Conservation (phyloP, 2,888 invertebrate species). For the Nebria brevicollis region DNA sequence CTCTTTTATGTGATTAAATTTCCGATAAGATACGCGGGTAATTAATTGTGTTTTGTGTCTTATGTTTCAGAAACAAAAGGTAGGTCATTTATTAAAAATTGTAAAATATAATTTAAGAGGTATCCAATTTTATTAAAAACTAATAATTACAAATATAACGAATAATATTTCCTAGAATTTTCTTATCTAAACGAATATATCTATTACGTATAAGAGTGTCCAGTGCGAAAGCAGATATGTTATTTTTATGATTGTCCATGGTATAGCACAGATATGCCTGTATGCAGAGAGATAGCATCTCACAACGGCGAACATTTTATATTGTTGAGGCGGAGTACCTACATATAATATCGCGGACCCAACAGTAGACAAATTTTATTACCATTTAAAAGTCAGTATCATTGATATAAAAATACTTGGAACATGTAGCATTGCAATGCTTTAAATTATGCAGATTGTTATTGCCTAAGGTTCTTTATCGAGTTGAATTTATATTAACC, state of each 20-base stretch:
- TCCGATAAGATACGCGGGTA: background rate
- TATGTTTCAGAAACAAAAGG: background rate
- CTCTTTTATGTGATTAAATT: constrained; percentile 4
- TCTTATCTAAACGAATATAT: too few relatives aligned
- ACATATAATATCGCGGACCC: background rate
- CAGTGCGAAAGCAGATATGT: background rate
- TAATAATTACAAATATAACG: too few relatives aligned
- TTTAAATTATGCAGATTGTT: constrained; percentile 36
- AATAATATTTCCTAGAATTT: too few relatives aligned
- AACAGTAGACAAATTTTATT: constrained; percentile 36
- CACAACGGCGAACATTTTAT: background rate
- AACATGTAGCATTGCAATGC: constrained; percentile 10
- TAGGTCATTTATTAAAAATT: too few relatives aligned
- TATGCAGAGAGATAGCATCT: background rate
- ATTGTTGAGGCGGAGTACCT: background rate
- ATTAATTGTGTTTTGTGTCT: constrained; percentile 4
- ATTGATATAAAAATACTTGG: constrained; percentile 28
- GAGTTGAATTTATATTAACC: background rate
- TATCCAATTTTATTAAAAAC: too few relatives aligned
- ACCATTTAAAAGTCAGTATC: constrained; percentile 31
- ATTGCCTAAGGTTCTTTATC: constrained; percentile 32
- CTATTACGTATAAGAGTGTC: too few relatives aligned
- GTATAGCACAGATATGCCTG: background rate
- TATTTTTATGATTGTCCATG: background rate
- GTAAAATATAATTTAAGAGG: too few relatives aligned